Base-by-base conservation (phyloP, 2,113 vertebrate genomes). In the Brevimyrus niger region DNA sequence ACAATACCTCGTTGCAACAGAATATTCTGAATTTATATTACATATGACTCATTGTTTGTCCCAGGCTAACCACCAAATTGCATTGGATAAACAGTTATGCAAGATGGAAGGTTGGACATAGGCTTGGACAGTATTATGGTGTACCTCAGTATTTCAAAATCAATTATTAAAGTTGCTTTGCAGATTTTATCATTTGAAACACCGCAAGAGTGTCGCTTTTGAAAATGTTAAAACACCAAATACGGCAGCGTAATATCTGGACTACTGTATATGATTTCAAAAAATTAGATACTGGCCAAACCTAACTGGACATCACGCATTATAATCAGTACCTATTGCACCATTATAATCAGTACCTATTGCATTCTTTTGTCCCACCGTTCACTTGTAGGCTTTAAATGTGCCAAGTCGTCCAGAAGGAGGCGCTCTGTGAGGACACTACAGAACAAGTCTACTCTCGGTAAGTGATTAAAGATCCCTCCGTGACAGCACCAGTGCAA, bases 341-440 rank as follows among this genome's bases (percentile, higher is more conserved):
- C n/a, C 61, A 38, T 76, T 76, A 76, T 19, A 76, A 73, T 61
- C 7, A 27, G 11, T 76, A 15, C 2, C 0, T 76, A 38, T 38
- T 80, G 9, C 6, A 42, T 80, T 80, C 44, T 80, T 44, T 17
- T 65, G 61, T 35, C 51, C 35, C 38, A 11, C 27, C 17, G 21
- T 51, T 35, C 89, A 13, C 83, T 38, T 42, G 5, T 50, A 95
- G 93, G 1, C 2, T 31, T 93, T 87, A 89, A 92, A 55, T 96
- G 95, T 91, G 85, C 87, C n/a, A 88, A 55, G 19, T 90, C 47
- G 13, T 9, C 91, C 92, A 95, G 94, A 87, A 91, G 92, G 91
- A 93, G 92, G 86, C 95, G 96, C 87, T 96, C 95, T 91, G 93
- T 91, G 89, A 92, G 92, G n/a, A 90, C 47, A 88, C 6, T 95